Conservation (phyloP, 2,113 vertebrate species). For the Riparia riparia region DNA sequence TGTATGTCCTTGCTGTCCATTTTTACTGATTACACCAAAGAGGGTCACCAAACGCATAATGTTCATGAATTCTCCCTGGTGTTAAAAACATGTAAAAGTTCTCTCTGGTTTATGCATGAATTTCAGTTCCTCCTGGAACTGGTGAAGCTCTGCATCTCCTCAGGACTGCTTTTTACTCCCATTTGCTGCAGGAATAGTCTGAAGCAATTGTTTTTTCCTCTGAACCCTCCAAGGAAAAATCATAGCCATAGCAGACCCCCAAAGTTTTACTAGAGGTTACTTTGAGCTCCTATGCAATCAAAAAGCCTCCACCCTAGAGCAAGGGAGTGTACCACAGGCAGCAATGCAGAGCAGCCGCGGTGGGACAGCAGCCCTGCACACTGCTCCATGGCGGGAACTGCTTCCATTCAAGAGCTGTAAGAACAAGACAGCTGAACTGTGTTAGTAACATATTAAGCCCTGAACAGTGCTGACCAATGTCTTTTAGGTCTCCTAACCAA, state of each 20-base stretch:
- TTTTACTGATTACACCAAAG: background rate
- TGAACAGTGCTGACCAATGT: background rate
- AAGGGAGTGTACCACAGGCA: accelerated
- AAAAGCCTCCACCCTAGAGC: background rate
- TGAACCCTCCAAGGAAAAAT: background rate
- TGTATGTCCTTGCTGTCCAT: background rate
- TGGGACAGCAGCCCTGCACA: background rate
- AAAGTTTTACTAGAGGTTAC: background rate
- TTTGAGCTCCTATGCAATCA: background rate
- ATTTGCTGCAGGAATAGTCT: background rate
- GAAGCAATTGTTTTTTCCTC: background rate
- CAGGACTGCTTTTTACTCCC: background rate
- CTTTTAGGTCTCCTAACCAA: background rate
- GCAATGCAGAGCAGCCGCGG: accelerated
- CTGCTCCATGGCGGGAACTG: background rate
- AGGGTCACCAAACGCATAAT: background rate
- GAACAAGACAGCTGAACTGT: background rate
- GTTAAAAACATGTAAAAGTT: background rate
- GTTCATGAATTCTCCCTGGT: background rate
- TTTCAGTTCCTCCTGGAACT: background rate
- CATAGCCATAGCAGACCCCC: accelerated
- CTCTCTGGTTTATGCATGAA: background rate
- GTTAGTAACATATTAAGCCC: background rate
- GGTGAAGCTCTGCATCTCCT: background rate
- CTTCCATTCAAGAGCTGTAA: background rate